Evolutionary conservation across 2,888 invertebrate genomes (phyloP).

Genomic region (Monochamus alternatus): DNA sequence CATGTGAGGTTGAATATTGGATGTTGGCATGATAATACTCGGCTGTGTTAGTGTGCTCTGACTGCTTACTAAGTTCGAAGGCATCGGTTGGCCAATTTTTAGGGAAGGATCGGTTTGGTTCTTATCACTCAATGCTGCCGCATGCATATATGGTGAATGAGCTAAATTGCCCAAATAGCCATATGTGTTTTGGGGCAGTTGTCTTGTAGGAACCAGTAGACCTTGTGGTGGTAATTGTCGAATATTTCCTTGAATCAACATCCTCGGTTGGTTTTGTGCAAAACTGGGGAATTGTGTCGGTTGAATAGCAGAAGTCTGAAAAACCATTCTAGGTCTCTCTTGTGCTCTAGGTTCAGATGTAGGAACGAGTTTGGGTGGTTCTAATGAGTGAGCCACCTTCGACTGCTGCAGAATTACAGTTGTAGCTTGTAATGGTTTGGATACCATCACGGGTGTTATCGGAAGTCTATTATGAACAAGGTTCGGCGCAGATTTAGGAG

Average conservation of each 20-base stretch:
- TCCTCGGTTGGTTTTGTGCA: conserved; percentile 55
- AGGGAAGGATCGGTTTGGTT: conserved; percentile 22
- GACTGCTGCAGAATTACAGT: conserved; percentile 70
- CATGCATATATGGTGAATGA: conserved; percentile 42
- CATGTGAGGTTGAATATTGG: conserved; percentile 23
- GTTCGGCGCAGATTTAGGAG: conserved; percentile 50
- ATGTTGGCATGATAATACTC: conserved; percentile 21
- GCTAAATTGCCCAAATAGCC: conserved; percentile 50
- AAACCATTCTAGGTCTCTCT: conserved; percentile 70
- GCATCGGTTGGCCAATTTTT: conserved; percentile 5
- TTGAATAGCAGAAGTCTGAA: conserved; percentile 56
- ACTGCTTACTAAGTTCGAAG: conserved; percentile 26
- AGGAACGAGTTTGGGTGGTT: conserved; percentile 63
- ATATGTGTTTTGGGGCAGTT: conserved; percentile 52
- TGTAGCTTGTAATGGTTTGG: conserved; percentile 74
- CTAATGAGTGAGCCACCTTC: conserved; percentile 63
- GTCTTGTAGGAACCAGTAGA: conserved; percentile 60
- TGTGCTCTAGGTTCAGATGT: conserved; percentile 59
- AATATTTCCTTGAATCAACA: conserved; percentile 59
- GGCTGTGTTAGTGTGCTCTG: conserved; percentile 14
- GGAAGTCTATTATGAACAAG: conserved; percentile 73
- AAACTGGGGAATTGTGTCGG: conserved; percentile 56
- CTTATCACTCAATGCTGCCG: conserved; percentile 62
- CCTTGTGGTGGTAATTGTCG: conserved; percentile 58
- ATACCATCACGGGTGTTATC: conserved; percentile 75